These are phyloP conservation scores for Drosophila stalkeri DNA, from an alignment of 2,888 invertebrate genomes.

Conservation along the genomic window DNA sequence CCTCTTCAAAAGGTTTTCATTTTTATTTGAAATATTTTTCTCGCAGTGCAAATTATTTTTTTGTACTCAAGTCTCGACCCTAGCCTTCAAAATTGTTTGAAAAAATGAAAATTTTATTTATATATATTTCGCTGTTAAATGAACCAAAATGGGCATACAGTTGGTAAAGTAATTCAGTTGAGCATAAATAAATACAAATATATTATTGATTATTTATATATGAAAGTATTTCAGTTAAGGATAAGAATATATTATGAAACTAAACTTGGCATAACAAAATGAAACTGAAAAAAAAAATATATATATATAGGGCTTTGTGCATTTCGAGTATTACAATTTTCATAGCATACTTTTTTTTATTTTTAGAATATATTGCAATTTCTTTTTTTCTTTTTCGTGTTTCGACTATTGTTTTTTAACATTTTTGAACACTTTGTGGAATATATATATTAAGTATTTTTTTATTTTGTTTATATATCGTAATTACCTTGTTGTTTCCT, in stretches of 20 bases:
- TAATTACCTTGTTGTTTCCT: conserved; percentile 66
- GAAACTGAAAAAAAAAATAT: conserved; percentile 41
- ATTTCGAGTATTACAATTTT: conserved; percentile 69
- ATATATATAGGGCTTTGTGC: conserved; percentile 71
- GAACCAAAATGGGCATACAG: conserved; percentile 44
- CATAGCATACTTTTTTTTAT: conserved; percentile 70
- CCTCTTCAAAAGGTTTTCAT: conserved; percentile 33
- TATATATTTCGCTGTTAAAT: conserved; percentile 19
- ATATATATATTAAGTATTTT: conserved; percentile 4
- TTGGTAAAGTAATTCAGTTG: conserved; percentile 30
- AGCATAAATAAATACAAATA: conserved; percentile 45
- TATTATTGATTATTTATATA: conserved; percentile 35
- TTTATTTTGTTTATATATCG: conserved; percentile 20
- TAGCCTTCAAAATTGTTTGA: conserved; percentile 65
- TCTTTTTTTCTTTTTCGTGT: conserved; percentile 42
- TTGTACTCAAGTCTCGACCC: conserved; percentile 67
- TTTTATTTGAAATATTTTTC: conserved; percentile 9
- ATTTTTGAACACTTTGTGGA: conserved; percentile 75
- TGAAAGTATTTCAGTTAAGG: conserved; percentile 42
- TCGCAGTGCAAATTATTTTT: conserved; percentile 70
- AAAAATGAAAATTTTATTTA: not conserved
- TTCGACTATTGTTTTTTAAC: conserved; percentile 81
- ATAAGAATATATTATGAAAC: conserved; percentile 31
- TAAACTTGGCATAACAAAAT: conserved; percentile 54
- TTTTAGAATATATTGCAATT: conserved; percentile 29